These are phyloP conservation scores for Elachura formosa DNA, from an alignment of 2,113 vertebrate species.

Conservation along the genomic window DNA sequence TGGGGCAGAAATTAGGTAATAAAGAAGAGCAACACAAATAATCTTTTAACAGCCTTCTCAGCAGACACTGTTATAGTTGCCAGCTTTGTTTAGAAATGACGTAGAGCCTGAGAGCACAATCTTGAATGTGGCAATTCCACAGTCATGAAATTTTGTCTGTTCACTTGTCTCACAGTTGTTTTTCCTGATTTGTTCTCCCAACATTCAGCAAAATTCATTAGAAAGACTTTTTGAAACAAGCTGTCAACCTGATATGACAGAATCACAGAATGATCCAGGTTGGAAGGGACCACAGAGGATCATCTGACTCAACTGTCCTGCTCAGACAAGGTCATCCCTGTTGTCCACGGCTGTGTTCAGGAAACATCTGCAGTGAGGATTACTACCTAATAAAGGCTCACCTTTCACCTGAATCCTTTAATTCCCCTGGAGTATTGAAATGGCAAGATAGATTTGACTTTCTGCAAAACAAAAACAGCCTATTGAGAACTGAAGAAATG, in stretches of 20 bases:
- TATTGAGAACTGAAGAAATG: not conserved
- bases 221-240: not conserved
- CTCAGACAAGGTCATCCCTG: not conserved
- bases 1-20: not conserved
- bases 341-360: not conserved
- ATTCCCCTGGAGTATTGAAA: not conserved
- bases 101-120: rapidly evolving
- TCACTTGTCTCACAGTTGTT: not conserved
- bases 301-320: not conserved
- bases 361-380: not conserved
- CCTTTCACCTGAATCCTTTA: not conserved
- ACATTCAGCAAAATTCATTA: not conserved
- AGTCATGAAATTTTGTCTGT: not conserved
- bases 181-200: not conserved
- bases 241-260: not conserved
- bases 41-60: not conserved
- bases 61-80: not conserved
- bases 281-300: no score
- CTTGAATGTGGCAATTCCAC: not conserved
- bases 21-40: not conserved
- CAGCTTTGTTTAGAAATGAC: not conserved
- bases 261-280: no score
- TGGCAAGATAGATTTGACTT: not conserved
- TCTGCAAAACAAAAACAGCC: not conserved
- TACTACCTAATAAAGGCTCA: not conserved